phyloP scores from a whole-genome alignment of 1,140 invertebrate species.

The Fopius arisanus region DNA sequence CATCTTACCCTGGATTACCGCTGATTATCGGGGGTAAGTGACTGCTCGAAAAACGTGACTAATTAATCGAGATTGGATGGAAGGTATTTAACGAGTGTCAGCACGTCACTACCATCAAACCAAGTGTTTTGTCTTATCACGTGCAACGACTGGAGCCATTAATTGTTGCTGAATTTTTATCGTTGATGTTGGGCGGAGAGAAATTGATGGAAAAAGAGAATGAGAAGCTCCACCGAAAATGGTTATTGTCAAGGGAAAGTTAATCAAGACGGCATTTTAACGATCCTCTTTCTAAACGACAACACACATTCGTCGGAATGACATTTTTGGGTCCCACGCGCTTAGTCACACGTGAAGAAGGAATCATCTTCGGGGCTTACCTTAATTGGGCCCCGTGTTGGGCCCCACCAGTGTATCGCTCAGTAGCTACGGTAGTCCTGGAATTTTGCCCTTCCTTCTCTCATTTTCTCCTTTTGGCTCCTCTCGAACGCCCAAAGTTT shows the following conservation, averaged over 20 bases:
- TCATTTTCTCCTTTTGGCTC: conserved; percentile 28
- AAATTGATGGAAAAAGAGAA: background rate
- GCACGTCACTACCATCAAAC: background rate
- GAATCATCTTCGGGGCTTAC: conserved; percentile 22
- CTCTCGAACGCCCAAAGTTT: conserved; percentile 36
- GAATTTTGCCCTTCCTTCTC: conserved; percentile 30
- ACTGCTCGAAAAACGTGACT: background rate
- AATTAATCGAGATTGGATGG: conserved; percentile 5
- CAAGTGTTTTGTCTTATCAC: background rate
- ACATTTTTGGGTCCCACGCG: conserved; percentile 44
- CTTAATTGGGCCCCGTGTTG: conserved; percentile 62
- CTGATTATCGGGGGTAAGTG: background rate
- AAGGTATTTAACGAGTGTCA: conserved; percentile 10
- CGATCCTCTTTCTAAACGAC: conserved; percentile 48
- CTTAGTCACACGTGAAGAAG: conserved; percentile 46
- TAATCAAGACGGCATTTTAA: conserved; percentile 50
- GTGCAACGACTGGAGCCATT: background rate
- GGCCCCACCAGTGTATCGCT: conserved; percentile 53
- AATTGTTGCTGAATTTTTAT: background rate
- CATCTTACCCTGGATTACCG: background rate
- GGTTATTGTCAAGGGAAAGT: conserved; percentile 23
- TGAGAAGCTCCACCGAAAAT: background rate
- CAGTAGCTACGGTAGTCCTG: conserved; percentile 48
- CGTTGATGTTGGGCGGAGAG: background rate
- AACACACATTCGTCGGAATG: conserved; percentile 45